Percentiles rank a stretch among this genome's conserved stretches.
phyloP scores from a whole-genome alignment of 1,140 invertebrate genomes.

The Zaprionus lachaisei region DNA sequence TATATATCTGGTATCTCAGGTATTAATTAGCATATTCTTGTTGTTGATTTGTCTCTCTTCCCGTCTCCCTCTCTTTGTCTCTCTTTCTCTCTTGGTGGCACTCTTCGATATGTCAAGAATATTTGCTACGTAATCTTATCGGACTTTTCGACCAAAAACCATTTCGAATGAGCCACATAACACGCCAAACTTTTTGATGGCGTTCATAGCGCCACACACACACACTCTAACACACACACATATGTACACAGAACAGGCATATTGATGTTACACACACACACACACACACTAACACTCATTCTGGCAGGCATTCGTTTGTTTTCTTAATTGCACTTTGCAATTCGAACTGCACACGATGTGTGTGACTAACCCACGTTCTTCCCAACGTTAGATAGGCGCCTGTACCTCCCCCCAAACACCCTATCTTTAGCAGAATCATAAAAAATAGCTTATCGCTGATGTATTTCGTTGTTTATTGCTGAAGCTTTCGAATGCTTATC shows the following conservation, averaged over 20 bases:
- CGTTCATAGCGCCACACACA: constrained; percentile 4
- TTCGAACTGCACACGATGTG: not conserved
- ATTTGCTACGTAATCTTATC: constrained; percentile 39
- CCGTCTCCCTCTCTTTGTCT: not conserved
- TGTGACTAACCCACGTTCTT: not conserved
- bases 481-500: not conserved
- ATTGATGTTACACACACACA: not conserved
- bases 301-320: not conserved
- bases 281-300: not conserved
- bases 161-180: constrained; percentile 11
- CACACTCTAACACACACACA: not conserved
- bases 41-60: not conserved
- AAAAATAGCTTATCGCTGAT: not conserved
- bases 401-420: not conserved
- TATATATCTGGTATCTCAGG: not conserved
- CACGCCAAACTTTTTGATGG: constrained; percentile 33
- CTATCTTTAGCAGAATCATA: not conserved
- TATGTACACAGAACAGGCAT: not conserved
- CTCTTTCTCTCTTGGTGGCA: not conserved
- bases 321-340: not conserved
- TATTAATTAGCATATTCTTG: constrained; percentile 14
- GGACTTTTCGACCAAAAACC: constrained; percentile 3
- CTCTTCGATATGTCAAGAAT: constrained; percentile 13
- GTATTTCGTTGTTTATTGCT: not conserved
- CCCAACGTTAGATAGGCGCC: not conserved